A percentile compares a stretch with the other conserved stretches of the same genome.
Evolutionary conservation across 2,888 invertebrate species (phyloP).

Genomic region (Ochropleura plecta): DNA sequence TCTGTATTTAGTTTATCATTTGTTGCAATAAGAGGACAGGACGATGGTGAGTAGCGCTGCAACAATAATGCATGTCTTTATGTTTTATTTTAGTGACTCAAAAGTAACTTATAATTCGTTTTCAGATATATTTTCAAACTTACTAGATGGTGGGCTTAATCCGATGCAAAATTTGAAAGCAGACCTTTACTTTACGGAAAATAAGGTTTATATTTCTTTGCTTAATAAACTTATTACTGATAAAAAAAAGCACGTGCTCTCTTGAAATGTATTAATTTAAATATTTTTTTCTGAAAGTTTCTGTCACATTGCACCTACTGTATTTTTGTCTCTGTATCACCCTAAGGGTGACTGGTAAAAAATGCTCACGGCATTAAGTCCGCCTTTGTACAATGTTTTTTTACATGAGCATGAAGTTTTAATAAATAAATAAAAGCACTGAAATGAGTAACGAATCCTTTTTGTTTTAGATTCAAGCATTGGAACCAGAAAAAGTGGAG

Average conservation of each 20-base stretch:
- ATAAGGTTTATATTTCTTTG: constrained; percentile 32
- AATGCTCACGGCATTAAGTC: too few relatives aligned
- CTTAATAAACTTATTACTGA: neutral
- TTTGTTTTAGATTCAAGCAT: constrained; percentile 42
- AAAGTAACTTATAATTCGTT: constrained; percentile 13
- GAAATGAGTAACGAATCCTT: neutral
- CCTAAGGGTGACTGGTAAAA: too few relatives aligned
- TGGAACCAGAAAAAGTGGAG: constrained; percentile 57
- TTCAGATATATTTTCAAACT: constrained; percentile 51
- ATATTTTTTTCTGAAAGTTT: too few relatives aligned
- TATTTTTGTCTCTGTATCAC: too few relatives aligned
- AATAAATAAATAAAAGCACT: too few relatives aligned
- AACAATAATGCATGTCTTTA: neutral
- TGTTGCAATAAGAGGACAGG: constrained; percentile 34
- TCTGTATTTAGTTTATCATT: constrained; percentile 29
- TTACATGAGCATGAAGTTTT: too few relatives aligned
- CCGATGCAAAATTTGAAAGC: constrained; percentile 33
- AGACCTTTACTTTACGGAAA: constrained; percentile 30
- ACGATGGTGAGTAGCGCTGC: constrained; percentile 42
- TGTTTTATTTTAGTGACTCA: neutral
- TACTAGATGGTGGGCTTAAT: constrained; percentile 28
- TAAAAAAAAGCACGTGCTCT: too few relatives aligned
- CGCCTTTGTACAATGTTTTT: too few relatives aligned
- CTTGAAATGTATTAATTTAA: too few relatives aligned
- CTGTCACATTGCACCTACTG: too few relatives aligned